These are phyloP conservation scores for Fundulus diaphanus DNA, from an alignment of 2,797 vertebrate genomes.

Conservation along the genomic window DNA sequence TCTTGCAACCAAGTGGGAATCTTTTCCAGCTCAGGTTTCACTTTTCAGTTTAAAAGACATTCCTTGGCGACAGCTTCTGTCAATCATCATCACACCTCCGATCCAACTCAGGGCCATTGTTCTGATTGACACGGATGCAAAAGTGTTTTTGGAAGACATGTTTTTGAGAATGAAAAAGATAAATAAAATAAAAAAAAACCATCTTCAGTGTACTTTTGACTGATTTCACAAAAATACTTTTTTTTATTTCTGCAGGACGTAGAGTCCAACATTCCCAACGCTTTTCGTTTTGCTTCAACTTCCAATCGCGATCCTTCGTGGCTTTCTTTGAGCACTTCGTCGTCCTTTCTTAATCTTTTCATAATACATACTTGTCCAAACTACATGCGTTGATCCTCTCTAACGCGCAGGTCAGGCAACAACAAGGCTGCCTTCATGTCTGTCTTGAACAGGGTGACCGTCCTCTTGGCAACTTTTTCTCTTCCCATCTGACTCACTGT, in stretches of 20 bases:
- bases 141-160: conserved; percentile 67
- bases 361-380: conserved; percentile 42
- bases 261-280: conserved; percentile 5
- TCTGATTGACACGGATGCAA: conserved; percentile 53
- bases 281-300: conserved; percentile 9
- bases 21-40: conserved; percentile 37
- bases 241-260: conserved; percentile 7
- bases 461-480: not conserved
- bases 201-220: conserved; percentile 45
- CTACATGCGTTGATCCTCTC: conserved; percentile 17
- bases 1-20: conserved; percentile 37
- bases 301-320: not conserved
- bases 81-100: conserved; percentile 30
- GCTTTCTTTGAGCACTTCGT: conserved; percentile 18
- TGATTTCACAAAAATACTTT: conserved; percentile 54
- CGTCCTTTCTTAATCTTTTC: conserved; percentile 30
- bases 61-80: conserved; percentile 51
- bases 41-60: conserved; percentile 58
- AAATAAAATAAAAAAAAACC: conserved; percentile 27
- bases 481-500: not conserved
- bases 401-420: conserved; percentile 28
- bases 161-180: conserved; percentile 25
- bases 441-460: conserved; percentile 23
- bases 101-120: conserved; percentile 45
- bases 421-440: conserved; percentile 41